Evolutionary conservation across 2,113 vertebrate genomes (phyloP).

Genomic region (Erythrolamprus reginae): DNA sequence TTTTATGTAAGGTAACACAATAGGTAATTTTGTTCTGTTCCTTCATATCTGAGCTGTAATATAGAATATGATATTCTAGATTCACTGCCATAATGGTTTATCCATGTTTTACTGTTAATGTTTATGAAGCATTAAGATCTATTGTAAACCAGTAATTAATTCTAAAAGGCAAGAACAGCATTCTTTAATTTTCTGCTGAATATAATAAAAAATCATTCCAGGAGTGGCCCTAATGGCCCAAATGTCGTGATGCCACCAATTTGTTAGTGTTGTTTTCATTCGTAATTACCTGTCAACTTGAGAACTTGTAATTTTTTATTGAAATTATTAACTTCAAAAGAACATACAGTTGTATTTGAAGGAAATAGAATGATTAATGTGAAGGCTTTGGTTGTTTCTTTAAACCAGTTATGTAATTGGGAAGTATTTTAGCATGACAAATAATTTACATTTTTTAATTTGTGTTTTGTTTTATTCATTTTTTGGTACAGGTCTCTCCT

Average conservation of each 20-base stretch:
- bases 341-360: background rate
- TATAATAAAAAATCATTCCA: background rate
- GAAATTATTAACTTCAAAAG: slow-evolving; percentile 12
- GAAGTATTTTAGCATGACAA: slow-evolving; percentile 19
- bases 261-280: background rate
- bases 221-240: background rate
- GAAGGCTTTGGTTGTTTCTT: background rate
- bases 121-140: background rate
- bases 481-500: slow-evolving; percentile 63
- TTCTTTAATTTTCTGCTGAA: background rate
- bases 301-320: slow-evolving; percentile 5
- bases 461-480: slow-evolving; percentile 31
- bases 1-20: slow-evolving; percentile 37
- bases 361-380: slow-evolving; percentile 19
- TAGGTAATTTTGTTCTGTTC: background rate
- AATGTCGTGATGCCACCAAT: background rate
- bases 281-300: background rate
- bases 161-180: background rate
- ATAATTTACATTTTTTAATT: slow-evolving; percentile 27
- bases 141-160: background rate
- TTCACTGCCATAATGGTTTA: background rate
- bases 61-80: background rate
- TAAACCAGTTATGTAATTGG: background rate
- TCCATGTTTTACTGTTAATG: background rate
- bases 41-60: background rate